Evolutionary conservation across 2,888 invertebrate genomes (phyloP).

Genomic region (Antitype chi): DNA sequence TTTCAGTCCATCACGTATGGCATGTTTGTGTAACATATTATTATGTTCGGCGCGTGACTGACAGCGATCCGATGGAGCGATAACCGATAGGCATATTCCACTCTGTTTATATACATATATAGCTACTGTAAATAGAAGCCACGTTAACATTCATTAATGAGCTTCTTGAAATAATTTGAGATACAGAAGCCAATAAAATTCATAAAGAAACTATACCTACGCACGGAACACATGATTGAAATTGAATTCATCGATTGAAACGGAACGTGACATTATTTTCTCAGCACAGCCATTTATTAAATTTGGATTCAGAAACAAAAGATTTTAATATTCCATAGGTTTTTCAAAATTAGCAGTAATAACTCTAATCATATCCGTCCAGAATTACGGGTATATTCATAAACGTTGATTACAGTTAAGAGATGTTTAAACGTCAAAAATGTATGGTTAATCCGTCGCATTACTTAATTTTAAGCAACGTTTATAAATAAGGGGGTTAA

Average conservation of each 20-base stretch:
- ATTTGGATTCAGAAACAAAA: too few species aligned
- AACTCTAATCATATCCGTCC: background rate
- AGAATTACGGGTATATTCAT: background rate
- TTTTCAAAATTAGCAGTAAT: background rate
- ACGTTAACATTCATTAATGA: background rate
- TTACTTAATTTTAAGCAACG: too few species aligned
- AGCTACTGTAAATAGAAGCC: constrained; percentile 13
- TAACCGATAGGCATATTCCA: constrained; percentile 34
- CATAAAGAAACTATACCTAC: background rate
- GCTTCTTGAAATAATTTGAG: constrained; percentile 8
- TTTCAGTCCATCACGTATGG: constrained; percentile 19
- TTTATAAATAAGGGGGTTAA: too few species aligned
- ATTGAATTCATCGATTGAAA: background rate
- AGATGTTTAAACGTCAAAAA: too few species aligned
- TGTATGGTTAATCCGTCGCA: too few species aligned
- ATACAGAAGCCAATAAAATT: background rate
- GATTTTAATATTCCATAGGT: too few species aligned
- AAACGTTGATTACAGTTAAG: too few species aligned
- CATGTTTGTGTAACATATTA: constrained; percentile 27
- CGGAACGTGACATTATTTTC: background rate
- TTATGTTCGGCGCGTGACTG: constrained; percentile 36
- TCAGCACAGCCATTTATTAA: background rate
- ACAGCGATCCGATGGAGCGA: constrained; percentile 27
- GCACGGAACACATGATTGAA: background rate
- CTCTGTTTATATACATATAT: background rate